These are phyloP conservation scores for Neelides folsomi DNA, from an alignment of 2,888 invertebrate genomes.

Conservation along the genomic window DNA sequence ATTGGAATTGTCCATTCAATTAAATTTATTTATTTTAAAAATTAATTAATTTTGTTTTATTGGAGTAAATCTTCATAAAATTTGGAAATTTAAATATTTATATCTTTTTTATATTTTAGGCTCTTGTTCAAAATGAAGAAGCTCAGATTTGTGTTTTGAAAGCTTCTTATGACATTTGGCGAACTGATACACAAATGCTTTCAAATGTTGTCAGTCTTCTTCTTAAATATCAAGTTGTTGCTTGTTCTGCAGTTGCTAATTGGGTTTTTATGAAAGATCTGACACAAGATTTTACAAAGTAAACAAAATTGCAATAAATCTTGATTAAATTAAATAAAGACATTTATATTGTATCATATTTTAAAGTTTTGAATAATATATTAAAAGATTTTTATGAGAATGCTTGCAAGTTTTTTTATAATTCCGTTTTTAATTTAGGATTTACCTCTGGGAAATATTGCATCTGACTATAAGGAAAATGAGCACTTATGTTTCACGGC, in stretches of 20 bases:
- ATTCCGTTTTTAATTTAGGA: slow-evolving; percentile 42
- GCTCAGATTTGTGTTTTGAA: slow-evolving; percentile 86
- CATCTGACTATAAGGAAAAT: slow-evolving; percentile 92
- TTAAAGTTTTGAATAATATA: neutral
- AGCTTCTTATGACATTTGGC: slow-evolving; percentile 91
- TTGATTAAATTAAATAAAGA: neutral
- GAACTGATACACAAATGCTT: slow-evolving; percentile 68
- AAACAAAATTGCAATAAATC: slow-evolving; percentile 25
- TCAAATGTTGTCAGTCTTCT: slow-evolving; percentile 91
- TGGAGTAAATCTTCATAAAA: too few relatives aligned
- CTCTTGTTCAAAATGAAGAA: slow-evolving; percentile 82
- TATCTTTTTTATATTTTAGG: slow-evolving; percentile 45
- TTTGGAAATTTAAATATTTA: too few relatives aligned
- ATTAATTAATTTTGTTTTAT: too few relatives aligned
- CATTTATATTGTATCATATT: neutral
- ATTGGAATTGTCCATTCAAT: neutral
- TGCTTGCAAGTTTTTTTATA: neutral
- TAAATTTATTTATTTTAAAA: neutral
- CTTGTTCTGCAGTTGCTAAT: slow-evolving; percentile 91
- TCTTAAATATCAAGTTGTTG: slow-evolving; percentile 91
- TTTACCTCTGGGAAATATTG: slow-evolving; percentile 91
- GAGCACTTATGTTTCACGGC: slow-evolving; percentile 82
- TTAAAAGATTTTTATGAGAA: too few relatives aligned
- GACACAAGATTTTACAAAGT: slow-evolving; percentile 73
- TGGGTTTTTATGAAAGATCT: slow-evolving; percentile 96